A percentile compares a stretch with the other conserved stretches of the same genome.
Evolutionary conservation across 2,113 vertebrate species (phyloP).

Genomic region (Catagonus wagneri): DNA sequence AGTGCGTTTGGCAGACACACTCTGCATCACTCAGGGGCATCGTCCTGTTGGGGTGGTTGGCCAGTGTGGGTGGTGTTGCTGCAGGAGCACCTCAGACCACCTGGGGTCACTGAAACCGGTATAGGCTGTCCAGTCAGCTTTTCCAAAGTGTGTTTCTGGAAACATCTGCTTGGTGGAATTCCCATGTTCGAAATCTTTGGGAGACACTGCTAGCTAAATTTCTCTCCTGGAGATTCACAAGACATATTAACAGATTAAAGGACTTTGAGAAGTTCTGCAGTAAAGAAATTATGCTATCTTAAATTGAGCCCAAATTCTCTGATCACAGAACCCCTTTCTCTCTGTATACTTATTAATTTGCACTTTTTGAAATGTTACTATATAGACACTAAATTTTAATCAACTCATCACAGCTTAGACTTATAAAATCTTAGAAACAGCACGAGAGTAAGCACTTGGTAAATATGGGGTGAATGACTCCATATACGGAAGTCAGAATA

Average conservation of each 20-base stretch:
- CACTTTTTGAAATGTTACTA: not conserved
- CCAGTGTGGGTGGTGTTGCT: not conserved
- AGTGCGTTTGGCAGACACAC: not conserved
- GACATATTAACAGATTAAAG: not conserved
- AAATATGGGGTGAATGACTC: not conserved
- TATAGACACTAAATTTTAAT: not conserved
- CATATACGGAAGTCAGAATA: not conserved
- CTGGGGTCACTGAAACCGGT: not conserved
- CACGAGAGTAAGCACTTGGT: not conserved
- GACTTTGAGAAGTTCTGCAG: not conserved
- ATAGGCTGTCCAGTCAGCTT: not conserved
- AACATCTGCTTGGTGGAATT: not conserved
- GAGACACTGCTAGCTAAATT: not conserved
- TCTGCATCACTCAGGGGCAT: not conserved
- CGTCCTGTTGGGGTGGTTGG: not conserved
- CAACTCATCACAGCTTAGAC: not conserved
- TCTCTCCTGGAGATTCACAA: not conserved
- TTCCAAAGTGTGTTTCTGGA: not conserved
- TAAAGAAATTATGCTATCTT: not conserved
- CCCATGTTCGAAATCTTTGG: slow-evolving; percentile 8
- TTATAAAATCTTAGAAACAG: slow-evolving; percentile 14
- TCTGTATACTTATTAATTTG: not conserved
- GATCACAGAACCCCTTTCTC: not conserved
- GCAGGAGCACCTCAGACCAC: not conserved
- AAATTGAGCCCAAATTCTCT: not conserved